Evolutionary conservation across 2,113 vertebrate species (phyloP).

Genomic region (Chrysochloris asiatica): DNA sequence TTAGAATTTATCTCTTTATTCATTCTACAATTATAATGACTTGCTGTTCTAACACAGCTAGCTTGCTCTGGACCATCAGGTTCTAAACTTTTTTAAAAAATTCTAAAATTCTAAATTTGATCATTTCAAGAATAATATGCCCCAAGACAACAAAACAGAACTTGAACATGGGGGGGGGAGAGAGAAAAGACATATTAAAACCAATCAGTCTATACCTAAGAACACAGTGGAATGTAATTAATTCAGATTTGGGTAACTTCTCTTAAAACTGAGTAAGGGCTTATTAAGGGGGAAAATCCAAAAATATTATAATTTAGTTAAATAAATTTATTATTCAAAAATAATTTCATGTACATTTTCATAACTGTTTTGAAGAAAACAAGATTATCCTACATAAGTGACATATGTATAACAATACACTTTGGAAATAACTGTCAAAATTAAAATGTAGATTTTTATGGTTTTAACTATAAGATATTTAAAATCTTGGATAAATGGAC

Average conservation of each 20-base stretch:
- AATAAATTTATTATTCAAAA: conserved; percentile 71
- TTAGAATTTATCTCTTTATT: no score
- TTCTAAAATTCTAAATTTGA: neutral
- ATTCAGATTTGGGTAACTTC: conserved; percentile 9
- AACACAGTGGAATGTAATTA: neutral
- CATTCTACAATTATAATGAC: no score
- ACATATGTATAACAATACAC: conserved; percentile 30
- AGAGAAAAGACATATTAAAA: conserved; percentile 16
- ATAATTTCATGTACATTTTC: conserved; percentile 55
- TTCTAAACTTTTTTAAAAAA: no score
- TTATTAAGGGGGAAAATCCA: conserved; percentile 54
- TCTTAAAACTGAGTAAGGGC: conserved; percentile 31
- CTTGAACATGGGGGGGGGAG: neutral
- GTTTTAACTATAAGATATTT: conserved; percentile 44
- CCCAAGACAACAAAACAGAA: neutral
- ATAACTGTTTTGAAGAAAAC: conserved; percentile 32
- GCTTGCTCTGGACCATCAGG: neutral
- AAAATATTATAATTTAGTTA: conserved; percentile 54
- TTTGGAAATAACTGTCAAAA: conserved; percentile 53
- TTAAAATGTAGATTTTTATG: conserved; percentile 44
- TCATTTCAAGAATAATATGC: neutral
- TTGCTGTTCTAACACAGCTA: no score
- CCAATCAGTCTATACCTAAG: neutral
- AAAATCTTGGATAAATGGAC: conserved; percentile 26
- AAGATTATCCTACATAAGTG: conserved; percentile 48